Conservation (phyloP, 1,140 invertebrate genomes). For the Procambarus clarkii region DNA sequence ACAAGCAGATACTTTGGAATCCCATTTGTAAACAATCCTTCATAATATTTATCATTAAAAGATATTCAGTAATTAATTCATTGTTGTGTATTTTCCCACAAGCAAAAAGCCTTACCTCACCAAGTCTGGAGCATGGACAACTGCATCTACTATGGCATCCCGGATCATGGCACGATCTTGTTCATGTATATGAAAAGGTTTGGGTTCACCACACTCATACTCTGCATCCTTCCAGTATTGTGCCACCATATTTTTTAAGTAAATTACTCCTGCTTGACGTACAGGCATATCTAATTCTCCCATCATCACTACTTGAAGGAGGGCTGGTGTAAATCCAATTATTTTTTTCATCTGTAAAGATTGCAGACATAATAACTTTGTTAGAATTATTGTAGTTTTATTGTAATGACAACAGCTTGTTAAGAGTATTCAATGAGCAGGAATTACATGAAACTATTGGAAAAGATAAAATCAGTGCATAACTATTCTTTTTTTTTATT, state of each 20-base stretch:
- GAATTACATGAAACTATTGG: too few species aligned
- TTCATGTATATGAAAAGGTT: slow-evolving; percentile 94
- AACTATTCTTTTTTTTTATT: too few species aligned
- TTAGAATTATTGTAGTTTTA: neutral
- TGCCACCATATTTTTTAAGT: slow-evolving; percentile 97
- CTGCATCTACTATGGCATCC: slow-evolving; percentile 94
- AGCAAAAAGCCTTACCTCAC: slow-evolving; percentile 81
- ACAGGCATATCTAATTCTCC: slow-evolving; percentile 92
- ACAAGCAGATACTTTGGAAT: too few species aligned
- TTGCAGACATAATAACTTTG: neutral
- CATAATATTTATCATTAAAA: too few species aligned
- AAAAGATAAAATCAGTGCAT: too few species aligned
- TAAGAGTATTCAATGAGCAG: too few species aligned
- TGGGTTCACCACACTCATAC: slow-evolving; percentile 80
- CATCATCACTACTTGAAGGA: slow-evolving; percentile 95
- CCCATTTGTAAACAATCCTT: too few species aligned
- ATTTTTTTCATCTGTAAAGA: slow-evolving; percentile 90
- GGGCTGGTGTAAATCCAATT: slow-evolving; percentile 94
- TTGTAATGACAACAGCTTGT: too few species aligned
- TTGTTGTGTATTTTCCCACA: too few species aligned
- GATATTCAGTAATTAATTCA: too few species aligned
- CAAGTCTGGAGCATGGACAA: slow-evolving; percentile 92
- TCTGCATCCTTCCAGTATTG: slow-evolving; percentile 93
- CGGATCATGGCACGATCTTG: slow-evolving; percentile 96
- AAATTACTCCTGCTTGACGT: slow-evolving; percentile 95